Conservation (phyloP, 2,113 vertebrate genomes). For the Gymnarchus niloticus region DNA sequence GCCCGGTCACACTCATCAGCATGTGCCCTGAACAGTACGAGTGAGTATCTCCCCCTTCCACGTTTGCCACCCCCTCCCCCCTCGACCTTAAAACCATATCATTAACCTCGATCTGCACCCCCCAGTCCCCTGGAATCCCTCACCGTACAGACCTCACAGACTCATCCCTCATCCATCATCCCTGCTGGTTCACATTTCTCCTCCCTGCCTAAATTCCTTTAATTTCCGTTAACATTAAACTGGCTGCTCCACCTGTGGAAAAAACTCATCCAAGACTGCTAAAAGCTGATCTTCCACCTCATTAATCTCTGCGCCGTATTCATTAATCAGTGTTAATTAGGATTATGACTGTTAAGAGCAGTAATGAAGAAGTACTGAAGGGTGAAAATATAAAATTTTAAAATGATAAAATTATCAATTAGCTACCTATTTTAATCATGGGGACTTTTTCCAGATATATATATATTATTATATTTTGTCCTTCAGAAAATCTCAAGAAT, state of each 20-base stretch:
- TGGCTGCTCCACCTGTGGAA: neutral
- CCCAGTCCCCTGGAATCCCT: neutral
- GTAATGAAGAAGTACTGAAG: neutral
- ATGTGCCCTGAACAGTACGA: neutral
- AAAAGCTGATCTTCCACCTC: neutral
- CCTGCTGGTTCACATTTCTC: too few relatives aligned
- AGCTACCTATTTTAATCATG: neutral
- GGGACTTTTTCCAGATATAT: neutral
- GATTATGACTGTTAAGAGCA: conserved; percentile 1
- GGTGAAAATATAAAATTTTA: neutral
- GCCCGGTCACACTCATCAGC: neutral
- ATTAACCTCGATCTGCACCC: neutral
- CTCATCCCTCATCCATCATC: too few relatives aligned
- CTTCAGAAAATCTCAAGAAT: neutral
- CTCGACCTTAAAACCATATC: neutral
- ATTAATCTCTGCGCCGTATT: neutral
- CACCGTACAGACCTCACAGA: neutral
- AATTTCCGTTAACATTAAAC: neutral
- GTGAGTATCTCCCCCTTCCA: neutral
- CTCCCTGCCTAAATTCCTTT: neutral
- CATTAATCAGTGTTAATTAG: conserved; percentile 1
- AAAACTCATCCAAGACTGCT: neutral
- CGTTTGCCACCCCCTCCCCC: neutral
- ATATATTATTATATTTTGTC: neutral
- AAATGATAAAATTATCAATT: neutral